Base-by-base conservation (phyloP, 1,140 invertebrate species). In the Grapholita molesta region DNA sequence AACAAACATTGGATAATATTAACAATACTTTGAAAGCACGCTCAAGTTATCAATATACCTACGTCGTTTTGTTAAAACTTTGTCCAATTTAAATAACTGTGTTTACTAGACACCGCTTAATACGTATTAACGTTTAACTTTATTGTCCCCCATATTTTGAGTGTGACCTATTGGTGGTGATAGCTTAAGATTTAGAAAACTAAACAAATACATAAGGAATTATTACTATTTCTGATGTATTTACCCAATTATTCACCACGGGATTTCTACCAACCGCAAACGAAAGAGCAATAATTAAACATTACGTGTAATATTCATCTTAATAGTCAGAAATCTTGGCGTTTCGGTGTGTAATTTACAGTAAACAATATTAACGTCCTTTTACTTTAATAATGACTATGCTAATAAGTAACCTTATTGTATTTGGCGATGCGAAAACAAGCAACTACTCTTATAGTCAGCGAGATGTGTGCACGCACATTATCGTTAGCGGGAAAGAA, bases 1-100 rank as follows among this genome's bases (percentile, higher is more conserved):
- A 61, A 28, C 28, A 61, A 61, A 61, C 55, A 61, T 32, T 30
- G 55, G 55, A 32, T 61, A 61, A 32, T 28, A 61, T 53, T n/a
- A n/a, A n/a, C n/a, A n/a, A 53, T 24, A 23, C 6, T 53, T 24
- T 24, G 5, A 6, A 1, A 53, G 3, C 8, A 24, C 6, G 7
- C 8, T 61, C 9, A 32, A 32, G 5, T 18, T 32, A 15, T 48
- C n/a, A 32, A 32, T 30, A 28, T 6, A 52, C n/a, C n/a, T n/a
- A n/a, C 11, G 1, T 15, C 23, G 15, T 61, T 61, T 9, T 61
- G 24, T 32, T 55, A 28, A n/a, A 61, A 61, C 12, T 61, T 0
- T 21, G 21, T 48, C 15, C 6, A 21, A 48, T 48, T 48, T 38
- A 38, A 38, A n/a, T n/a, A n/a, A n/a, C n/a, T n/a, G n/a, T n/a